phyloP scores from a whole-genome alignment of 1,140 invertebrate genomes.

The Cyclargus thomasi region DNA sequence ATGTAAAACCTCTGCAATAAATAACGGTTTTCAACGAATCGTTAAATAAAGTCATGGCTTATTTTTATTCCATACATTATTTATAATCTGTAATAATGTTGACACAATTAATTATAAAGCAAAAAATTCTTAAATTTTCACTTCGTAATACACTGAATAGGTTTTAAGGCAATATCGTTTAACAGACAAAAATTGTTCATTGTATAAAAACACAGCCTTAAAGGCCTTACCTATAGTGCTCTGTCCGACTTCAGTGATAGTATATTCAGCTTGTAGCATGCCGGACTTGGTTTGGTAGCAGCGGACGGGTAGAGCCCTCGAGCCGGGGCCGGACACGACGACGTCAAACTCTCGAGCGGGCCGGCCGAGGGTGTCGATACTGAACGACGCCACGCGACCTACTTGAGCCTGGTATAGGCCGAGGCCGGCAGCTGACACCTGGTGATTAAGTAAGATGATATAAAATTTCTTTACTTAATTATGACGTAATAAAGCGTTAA shows the following conservation, averaged over 20 bases:
- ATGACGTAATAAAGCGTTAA: too few relatives aligned
- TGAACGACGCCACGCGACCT: slow-evolving; percentile 88
- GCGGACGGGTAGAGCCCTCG: slow-evolving; percentile 91
- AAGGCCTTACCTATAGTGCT: slow-evolving; percentile 79
- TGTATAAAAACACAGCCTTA: too few relatives aligned
- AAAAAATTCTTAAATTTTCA: too few relatives aligned
- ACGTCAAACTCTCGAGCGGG: slow-evolving; percentile 94
- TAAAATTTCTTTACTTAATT: too few relatives aligned
- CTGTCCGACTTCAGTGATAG: slow-evolving; percentile 84
- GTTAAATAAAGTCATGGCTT: too few relatives aligned
- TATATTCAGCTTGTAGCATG: slow-evolving; percentile 93
- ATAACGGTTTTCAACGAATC: too few relatives aligned
- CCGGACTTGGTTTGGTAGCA: slow-evolving; percentile 98
- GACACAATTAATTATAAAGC: slow-evolving; percentile 20
- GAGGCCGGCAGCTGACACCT: slow-evolving; percentile 84
- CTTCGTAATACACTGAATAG: too few relatives aligned
- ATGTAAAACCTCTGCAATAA: slow-evolving; percentile 87
- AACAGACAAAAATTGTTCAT: too few relatives aligned
- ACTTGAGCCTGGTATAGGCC: slow-evolving; percentile 89
- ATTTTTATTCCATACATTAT: too few relatives aligned
- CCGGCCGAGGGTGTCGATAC: slow-evolving; percentile 90
- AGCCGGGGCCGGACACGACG: slow-evolving; percentile 90
- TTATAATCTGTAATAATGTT: too few relatives aligned
- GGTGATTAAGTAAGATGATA: slow-evolving; percentile 17
- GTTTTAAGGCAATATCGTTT: too few relatives aligned